Base-by-base conservation (phyloP, 2,797 vertebrate genomes). In the Acanthopagrus latus region DNA sequence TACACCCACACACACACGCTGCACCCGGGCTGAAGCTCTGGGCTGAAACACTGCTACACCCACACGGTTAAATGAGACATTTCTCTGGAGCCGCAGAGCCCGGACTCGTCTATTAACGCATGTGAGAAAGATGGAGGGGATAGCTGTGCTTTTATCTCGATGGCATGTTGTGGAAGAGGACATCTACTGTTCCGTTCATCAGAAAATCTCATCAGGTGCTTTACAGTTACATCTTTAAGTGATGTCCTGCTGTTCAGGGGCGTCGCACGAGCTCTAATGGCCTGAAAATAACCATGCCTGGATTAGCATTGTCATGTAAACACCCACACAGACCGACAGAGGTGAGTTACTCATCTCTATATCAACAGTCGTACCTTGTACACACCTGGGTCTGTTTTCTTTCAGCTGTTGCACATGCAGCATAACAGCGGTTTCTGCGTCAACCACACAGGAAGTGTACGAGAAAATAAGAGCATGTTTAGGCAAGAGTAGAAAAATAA, bases 1-100 rank as follows among this genome's bases (percentile, higher is more conserved):
- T 62, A 81, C 87, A 86, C 85, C 78, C 78, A 86, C 88, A 73
- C 86, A 83, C 69, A 57, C 58, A 60, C 43, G 25, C 79, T 67
- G 73, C 71, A 80, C 54, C 56, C 63, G 66, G 74, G 77, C 74
- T 76, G 72, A 73, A 69, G 81, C 78, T 85, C 76, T 50, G 63
- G 83, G 84, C 81, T 81, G 64, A 84, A 84, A 69, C 70, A 48
- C 67, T 80, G 33, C 71, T 77, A 85, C 89, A 70, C 90, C 91
- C 85, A 91, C 86, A 81, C 88, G 80, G 75, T 60, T 63, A 79
- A 71, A 71, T 70, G 67, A 82, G 78, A 81, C 51, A 62, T 68
- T 70, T 76, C 76, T 74, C 76, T 56, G 29, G 64, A 81, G 78
- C 84, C 38, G 65, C 78, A 55, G 3, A 27, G 75, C 71, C 51